Percentiles rank a stretch among this genome's conserved stretches.
These are phyloP conservation scores for Drosophila ustulata DNA, from an alignment of 2,888 invertebrate genomes.

Conservation along the genomic window DNA sequence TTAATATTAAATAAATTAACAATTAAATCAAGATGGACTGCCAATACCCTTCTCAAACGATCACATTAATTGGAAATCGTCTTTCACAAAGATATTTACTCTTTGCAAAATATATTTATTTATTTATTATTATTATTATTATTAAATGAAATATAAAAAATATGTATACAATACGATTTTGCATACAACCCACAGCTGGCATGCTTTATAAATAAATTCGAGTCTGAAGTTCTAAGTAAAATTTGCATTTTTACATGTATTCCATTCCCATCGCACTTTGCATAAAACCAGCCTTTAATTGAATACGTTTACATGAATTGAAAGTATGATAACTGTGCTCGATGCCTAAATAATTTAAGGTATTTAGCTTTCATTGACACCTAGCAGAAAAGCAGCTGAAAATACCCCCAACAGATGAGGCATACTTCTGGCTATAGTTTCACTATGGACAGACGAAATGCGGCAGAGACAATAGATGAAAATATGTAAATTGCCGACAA, in stretches of 20 bases:
- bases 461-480: slow-evolving; percentile 63
- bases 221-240: neutral
- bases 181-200: too few species aligned
- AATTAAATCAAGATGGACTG: too few species aligned
- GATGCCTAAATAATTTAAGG: neutral
- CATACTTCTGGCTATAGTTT: neutral
- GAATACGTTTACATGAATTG: neutral
- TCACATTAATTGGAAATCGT: too few species aligned
- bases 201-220: too few species aligned
- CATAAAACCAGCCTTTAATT: neutral
- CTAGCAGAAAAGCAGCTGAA: neutral
- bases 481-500: slow-evolving; percentile 66
- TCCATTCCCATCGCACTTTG: neutral
- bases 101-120: too few species aligned
- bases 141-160: too few species aligned
- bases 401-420: neutral
- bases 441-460: neutral
- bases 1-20: too few species aligned
- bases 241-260: neutral
- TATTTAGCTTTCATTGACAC: slow-evolving; percentile 6
- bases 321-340: neutral
- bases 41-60: too few species aligned
- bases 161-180: too few species aligned
- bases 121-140: too few species aligned
- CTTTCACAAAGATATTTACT: too few species aligned